Percentiles rank a stretch among this genome's conserved stretches.
These are phyloP conservation scores for Dascyllus trimaculatus DNA, from an alignment of 2,113 vertebrate species.

Conservation along the genomic window DNA sequence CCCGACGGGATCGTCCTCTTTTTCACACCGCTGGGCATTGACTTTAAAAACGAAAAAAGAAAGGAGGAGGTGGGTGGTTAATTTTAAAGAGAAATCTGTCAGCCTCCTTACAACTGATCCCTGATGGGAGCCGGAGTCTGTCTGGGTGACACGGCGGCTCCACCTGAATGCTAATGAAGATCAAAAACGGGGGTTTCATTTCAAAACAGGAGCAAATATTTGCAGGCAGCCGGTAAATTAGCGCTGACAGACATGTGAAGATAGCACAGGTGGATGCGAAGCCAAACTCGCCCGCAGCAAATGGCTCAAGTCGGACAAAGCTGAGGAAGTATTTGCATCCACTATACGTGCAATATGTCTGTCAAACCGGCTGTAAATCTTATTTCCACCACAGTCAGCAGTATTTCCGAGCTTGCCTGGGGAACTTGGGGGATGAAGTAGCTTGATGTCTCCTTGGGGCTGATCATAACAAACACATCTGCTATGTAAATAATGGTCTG, in stretches of 20 bases:
- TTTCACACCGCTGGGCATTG: conserved; percentile 57
- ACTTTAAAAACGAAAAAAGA: conserved; percentile 37
- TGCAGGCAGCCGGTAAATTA: conserved; percentile 21
- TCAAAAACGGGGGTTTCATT: conserved; percentile 12
- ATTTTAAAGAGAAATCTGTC: conserved; percentile 49
- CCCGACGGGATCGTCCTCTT: conserved; percentile 56
- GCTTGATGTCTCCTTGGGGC: background rate
- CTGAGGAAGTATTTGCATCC: conserved; percentile 62
- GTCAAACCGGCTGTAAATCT: conserved; percentile 60
- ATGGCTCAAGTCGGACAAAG: conserved; percentile 26
- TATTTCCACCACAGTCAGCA: conserved; percentile 67
- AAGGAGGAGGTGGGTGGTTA: background rate
- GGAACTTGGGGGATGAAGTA: conserved; percentile 46
- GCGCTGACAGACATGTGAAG: conserved; percentile 4
- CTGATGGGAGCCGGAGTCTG: conserved; percentile 37
- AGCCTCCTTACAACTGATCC: conserved; percentile 28
- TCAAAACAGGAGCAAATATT: conserved; percentile 1
- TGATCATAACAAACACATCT: too few relatives aligned
- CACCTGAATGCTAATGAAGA: conserved; percentile 51
- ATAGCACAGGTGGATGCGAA: conserved; percentile 2
- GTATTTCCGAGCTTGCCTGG: conserved; percentile 44
- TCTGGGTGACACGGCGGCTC: conserved; percentile 19
- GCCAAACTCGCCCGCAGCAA: conserved; percentile 17
- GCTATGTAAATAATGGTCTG: too few relatives aligned
- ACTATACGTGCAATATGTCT: conserved; percentile 31